Conservation (phyloP, 1,140 invertebrate species). For the fruit fly (Drosophila melanogaster) region DNA sequence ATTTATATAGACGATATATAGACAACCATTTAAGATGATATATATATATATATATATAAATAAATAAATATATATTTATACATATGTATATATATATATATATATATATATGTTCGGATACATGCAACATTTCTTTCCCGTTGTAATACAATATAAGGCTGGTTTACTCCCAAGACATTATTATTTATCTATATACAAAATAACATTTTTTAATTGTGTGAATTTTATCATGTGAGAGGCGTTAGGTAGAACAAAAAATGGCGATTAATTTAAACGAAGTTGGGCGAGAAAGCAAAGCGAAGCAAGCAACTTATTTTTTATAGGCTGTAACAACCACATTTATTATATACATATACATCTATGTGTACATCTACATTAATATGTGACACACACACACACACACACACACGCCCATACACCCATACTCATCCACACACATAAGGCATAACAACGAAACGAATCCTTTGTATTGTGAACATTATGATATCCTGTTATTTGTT, state of each 20-base stretch:
- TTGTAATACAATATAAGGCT: slow-evolving; percentile 84
- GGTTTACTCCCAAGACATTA: slow-evolving; percentile 85
- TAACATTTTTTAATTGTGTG: slow-evolving; percentile 32
- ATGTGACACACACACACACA: slow-evolving; percentile 11
- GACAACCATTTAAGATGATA: slow-evolving; percentile 45
- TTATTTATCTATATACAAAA: slow-evolving; percentile 62
- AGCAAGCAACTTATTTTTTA: slow-evolving; percentile 51
- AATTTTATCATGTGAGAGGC: slow-evolving; percentile 21
- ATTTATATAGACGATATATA: slow-evolving; percentile 44
- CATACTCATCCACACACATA: slow-evolving; percentile 11
- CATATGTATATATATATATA: slow-evolving; percentile 30
- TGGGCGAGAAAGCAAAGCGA: slow-evolving; percentile 26
- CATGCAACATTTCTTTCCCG: slow-evolving; percentile 78
- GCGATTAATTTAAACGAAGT: slow-evolving; percentile 36
- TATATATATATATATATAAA: slow-evolving; percentile 38
- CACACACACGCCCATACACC: slow-evolving; percentile 14
- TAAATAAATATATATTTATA: slow-evolving; percentile 45
- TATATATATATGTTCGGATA: slow-evolving; percentile 51
- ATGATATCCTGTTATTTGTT: slow-evolving; percentile 24
- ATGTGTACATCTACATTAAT: slow-evolving; percentile 6
- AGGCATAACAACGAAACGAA: slow-evolving; percentile 43
- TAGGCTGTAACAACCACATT: slow-evolving; percentile 51
- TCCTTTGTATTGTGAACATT: slow-evolving; percentile 32
- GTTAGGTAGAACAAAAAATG: slow-evolving; percentile 5
- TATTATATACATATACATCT: slow-evolving; percentile 35